Evolutionary conservation across 2,888 invertebrate genomes (phyloP).

Genomic region (Marronus borbonicus): DNA sequence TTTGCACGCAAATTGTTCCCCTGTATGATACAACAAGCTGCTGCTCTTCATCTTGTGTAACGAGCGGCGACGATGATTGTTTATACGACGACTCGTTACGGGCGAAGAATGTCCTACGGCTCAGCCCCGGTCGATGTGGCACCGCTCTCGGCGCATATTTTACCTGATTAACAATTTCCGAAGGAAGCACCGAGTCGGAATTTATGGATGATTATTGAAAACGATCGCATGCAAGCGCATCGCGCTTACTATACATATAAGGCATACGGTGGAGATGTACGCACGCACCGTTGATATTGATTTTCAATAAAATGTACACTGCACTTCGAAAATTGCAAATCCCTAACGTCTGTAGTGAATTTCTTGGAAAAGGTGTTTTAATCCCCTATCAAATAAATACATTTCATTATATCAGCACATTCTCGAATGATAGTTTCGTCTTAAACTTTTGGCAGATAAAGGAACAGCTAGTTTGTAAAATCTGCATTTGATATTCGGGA

Average conservation of each 20-base stretch:
- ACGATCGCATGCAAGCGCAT: not conserved
- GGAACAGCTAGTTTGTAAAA: too few relatives aligned
- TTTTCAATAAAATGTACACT: conserved; percentile 12
- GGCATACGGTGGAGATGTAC: not conserved
- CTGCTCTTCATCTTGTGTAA: conserved; percentile 34
- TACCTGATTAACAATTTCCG: conserved; percentile 24
- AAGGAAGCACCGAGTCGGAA: conserved; percentile 22
- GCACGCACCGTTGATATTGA: not conserved
- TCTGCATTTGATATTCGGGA: too few relatives aligned
- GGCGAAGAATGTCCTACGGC: not conserved
- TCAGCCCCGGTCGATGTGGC: not conserved
- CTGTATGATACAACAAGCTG: conserved; percentile 8
- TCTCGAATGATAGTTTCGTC: too few relatives aligned
- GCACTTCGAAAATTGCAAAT: not conserved
- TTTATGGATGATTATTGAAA: conserved; percentile 24
- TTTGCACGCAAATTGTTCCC: conserved; percentile 45
- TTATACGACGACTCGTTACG: conserved; percentile 23
- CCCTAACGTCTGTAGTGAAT: too few relatives aligned
- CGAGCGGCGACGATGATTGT: conserved; percentile 43
- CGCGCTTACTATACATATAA: not conserved
- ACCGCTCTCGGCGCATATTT: conserved; percentile 3
- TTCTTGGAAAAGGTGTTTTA: too few relatives aligned
- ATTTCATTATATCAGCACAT: too few relatives aligned
- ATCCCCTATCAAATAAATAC: too few relatives aligned
- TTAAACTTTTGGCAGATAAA: too few relatives aligned